A percentile compares a stretch with the other conserved stretches of the same genome.
These are phyloP conservation scores for Sinhomidia bicolor DNA, from an alignment of 2,888 invertebrate genomes.

Conservation along the genomic window DNA sequence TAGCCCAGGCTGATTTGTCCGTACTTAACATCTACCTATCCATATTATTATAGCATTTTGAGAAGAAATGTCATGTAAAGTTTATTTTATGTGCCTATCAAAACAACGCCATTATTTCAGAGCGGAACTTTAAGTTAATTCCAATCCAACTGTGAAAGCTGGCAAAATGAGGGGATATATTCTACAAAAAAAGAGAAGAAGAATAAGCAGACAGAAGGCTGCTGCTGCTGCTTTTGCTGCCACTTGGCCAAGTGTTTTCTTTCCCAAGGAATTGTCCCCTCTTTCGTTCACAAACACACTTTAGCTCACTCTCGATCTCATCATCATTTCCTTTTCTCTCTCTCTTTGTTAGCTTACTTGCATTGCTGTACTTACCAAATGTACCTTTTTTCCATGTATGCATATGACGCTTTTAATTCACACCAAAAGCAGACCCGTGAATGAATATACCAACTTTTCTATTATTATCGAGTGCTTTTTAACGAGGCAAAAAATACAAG, in stretches of 20 bases:
- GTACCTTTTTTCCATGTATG: background rate
- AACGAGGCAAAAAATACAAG: constrained; percentile 42
- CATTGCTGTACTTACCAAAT: background rate
- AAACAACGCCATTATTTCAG: constrained; percentile 7
- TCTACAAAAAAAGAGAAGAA: constrained; percentile 25
- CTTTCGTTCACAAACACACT: constrained; percentile 7
- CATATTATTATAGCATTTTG: background rate
- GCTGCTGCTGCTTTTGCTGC: too few relatives aligned
- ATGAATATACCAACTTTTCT: constrained; percentile 2
- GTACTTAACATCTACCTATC: background rate
- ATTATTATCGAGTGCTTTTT: constrained; percentile 36
- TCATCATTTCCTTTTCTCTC: background rate
- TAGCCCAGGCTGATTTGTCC: constrained; percentile 23
- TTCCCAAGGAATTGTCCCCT: constrained; percentile 39
- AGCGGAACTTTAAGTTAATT: constrained; percentile 17
- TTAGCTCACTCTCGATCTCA: constrained; percentile 8
- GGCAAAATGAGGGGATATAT: background rate
- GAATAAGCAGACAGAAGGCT: background rate
- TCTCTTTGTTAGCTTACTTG: background rate
- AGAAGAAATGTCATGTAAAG: background rate
- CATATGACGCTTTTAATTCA: background rate
- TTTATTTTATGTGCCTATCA: constrained; percentile 1
- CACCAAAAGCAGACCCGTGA: background rate
- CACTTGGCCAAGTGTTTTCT: constrained; percentile 54
- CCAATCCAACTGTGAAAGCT: constrained; percentile 7